Evolutionary conservation across 1,140 invertebrate genomes (phyloP).

Genomic region (Aricia agestis): DNA sequence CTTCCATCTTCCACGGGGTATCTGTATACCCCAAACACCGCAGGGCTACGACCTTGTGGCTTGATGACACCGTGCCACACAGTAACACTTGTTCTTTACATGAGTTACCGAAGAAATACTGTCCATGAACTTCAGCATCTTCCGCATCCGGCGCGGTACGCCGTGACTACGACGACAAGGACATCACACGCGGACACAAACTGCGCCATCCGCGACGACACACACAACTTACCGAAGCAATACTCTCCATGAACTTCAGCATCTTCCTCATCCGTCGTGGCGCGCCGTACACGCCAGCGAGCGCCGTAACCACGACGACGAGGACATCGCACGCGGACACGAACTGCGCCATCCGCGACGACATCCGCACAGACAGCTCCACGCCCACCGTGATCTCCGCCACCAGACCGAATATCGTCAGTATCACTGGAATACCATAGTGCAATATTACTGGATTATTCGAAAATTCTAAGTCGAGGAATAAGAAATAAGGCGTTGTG

Average conservation of each 20-base stretch:
- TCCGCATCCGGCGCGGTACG: slow-evolving; percentile 54
- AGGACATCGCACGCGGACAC: slow-evolving; percentile 68
- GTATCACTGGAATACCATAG: slow-evolving; percentile 54
- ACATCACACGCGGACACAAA: not conserved
- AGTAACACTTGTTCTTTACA: too few relatives aligned
- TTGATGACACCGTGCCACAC: too few relatives aligned
- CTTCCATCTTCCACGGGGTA: too few relatives aligned
- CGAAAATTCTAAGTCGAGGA: too few relatives aligned
- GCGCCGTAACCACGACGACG: slow-evolving; percentile 60
- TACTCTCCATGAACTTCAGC: slow-evolving; percentile 58
- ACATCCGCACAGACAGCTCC: slow-evolving; percentile 60
- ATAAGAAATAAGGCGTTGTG: too few relatives aligned
- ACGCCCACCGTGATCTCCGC: slow-evolving; percentile 61
- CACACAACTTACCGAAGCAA: slow-evolving; percentile 44
- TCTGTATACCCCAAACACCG: too few relatives aligned
- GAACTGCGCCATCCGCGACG: slow-evolving; percentile 61
- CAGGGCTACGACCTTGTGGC: too few relatives aligned
- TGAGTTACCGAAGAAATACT: slow-evolving; percentile 46
- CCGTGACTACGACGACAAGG: too few relatives aligned
- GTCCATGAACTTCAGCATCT: slow-evolving; percentile 62
- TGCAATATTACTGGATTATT: too few relatives aligned
- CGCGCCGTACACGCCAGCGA: slow-evolving; percentile 64
- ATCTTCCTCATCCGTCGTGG: slow-evolving; percentile 60
- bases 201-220: not conserved
- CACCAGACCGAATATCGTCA: slow-evolving; percentile 55